phyloP scores from a whole-genome alignment of 2,888 invertebrate genomes.

The Chrysolina oricalcia region DNA sequence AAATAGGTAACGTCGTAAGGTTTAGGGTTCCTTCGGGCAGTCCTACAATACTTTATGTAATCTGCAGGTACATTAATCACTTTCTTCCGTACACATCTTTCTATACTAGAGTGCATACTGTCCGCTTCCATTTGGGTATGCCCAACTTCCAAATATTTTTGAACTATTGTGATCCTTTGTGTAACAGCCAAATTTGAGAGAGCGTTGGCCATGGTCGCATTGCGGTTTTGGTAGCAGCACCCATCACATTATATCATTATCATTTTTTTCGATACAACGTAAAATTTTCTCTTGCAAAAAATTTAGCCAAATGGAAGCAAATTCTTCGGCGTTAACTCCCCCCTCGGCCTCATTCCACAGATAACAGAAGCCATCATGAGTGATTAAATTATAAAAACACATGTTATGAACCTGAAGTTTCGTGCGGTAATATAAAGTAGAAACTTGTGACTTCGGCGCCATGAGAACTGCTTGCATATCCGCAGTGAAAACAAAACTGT shows the following conservation, averaged over 20 bases:
- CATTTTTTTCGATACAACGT: too few species aligned
- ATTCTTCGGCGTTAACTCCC: too few species aligned
- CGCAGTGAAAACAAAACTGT: constrained; percentile 49
- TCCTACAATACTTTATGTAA: constrained; percentile 29
- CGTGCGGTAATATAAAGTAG: constrained; percentile 4
- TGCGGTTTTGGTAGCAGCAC: constrained; percentile 40
- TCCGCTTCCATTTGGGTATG: constrained; percentile 47
- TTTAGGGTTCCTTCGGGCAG: constrained; percentile 28
- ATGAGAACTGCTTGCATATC: constrained; percentile 56
- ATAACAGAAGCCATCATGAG: constrained; percentile 23
- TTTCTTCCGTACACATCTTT: constrained; percentile 38
- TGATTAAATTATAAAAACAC: constrained; percentile 26
- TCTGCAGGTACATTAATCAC: constrained; percentile 44
- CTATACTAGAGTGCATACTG: constrained; percentile 41
- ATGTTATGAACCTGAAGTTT: constrained; percentile 27
- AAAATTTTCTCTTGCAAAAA: too few species aligned
- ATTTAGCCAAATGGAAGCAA: too few species aligned
- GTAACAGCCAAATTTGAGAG: constrained; percentile 40
- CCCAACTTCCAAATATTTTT: constrained; percentile 46
- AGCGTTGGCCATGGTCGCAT: constrained; percentile 37
- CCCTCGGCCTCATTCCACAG: too few species aligned
- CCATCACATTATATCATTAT: constrained; percentile 26
- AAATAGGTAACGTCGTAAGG: constrained; percentile 36
- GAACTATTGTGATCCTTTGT: constrained; percentile 40
- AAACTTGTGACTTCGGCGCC: constrained; percentile 47